A percentile compares a stretch with the other conserved stretches of the same genome.
phyloP scores from a whole-genome alignment of 2,797 vertebrate genomes.

The Micrastur ruficollis region DNA sequence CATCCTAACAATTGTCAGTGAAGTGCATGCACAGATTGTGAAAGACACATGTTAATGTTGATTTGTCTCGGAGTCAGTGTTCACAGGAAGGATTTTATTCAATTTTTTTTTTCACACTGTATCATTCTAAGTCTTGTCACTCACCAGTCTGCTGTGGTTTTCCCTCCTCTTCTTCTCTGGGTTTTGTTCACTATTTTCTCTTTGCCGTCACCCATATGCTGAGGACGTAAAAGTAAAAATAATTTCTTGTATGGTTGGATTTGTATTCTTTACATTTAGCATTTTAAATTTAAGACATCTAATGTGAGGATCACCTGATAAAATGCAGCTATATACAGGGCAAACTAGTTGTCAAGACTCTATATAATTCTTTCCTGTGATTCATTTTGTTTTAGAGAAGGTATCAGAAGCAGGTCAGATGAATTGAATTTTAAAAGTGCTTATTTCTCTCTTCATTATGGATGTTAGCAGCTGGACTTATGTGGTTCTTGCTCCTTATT shows the following conservation, averaged over 20 bases:
- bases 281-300: background rate
- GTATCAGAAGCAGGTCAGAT: background rate
- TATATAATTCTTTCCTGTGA: background rate
- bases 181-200: background rate
- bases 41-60: background rate
- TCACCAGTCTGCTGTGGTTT: background rate
- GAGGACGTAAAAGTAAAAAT: background rate
- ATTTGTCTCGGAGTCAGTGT: background rate
- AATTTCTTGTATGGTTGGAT: background rate
- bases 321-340: background rate
- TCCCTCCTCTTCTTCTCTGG: background rate
- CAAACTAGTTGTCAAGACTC: background rate
- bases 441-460: background rate
- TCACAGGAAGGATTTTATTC: background rate
- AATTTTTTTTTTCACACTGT: background rate
- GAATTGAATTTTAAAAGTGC: background rate
- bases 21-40: background rate
- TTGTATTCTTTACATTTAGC: background rate
- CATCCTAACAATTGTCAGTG: background rate
- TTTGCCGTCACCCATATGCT: background rate
- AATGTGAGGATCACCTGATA: background rate
- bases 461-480: background rate
- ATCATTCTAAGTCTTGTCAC: background rate
- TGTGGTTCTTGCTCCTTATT: background rate
- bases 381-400: background rate